Percentiles rank a stretch among this genome's conserved stretches.
Conservation (phyloP, 1,140 invertebrate species). For the Drosophila bifasciata region DNA sequence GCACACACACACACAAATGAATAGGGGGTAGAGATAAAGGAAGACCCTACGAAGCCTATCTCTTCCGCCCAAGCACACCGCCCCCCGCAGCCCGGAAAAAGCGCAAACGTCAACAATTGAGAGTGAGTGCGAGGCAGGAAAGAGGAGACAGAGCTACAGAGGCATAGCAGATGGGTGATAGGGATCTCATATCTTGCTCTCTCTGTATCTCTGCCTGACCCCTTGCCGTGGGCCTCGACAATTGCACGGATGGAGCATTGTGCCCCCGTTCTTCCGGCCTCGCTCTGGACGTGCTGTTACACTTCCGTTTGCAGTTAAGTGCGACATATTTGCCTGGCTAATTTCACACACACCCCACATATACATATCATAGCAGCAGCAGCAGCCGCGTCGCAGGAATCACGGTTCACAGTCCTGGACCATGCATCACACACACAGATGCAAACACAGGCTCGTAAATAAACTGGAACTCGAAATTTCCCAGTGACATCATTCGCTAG, state of each 20-base stretch:
- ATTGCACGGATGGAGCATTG: conserved; percentile 63
- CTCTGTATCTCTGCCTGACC: conserved; percentile 1
- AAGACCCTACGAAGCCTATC: too few species aligned
- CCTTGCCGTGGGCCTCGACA: conserved; percentile 51
- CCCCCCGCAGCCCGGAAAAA: conserved; percentile 38
- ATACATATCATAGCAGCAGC: neutral
- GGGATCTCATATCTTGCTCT: conserved; percentile 2
- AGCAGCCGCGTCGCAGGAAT: conserved; percentile 51
- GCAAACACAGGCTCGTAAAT: neutral
- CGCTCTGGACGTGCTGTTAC: conserved; percentile 38
- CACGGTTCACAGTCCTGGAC: conserved; percentile 57
- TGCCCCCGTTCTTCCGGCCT: conserved; percentile 17
- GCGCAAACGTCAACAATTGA: conserved; percentile 75
- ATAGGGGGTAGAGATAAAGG: neutral
- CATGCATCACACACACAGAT: neutral
- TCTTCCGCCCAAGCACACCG: neutral
- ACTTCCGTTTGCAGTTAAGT: conserved; percentile 74
- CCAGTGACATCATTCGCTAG: conserved; percentile 44
- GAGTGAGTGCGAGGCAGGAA: conserved; percentile 12
- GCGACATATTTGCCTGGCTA: conserved; percentile 81
- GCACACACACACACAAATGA: conserved; percentile 58
- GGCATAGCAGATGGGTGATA: conserved; percentile 15
- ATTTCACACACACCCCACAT: conserved; percentile 56
- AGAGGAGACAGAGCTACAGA: neutral
- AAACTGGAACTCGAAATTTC: conserved; percentile 9